A percentile compares a stretch with the other conserved stretches of the same genome.
phyloP scores from a whole-genome alignment of 2,888 invertebrate genomes.

The Acheta domesticus region DNA sequence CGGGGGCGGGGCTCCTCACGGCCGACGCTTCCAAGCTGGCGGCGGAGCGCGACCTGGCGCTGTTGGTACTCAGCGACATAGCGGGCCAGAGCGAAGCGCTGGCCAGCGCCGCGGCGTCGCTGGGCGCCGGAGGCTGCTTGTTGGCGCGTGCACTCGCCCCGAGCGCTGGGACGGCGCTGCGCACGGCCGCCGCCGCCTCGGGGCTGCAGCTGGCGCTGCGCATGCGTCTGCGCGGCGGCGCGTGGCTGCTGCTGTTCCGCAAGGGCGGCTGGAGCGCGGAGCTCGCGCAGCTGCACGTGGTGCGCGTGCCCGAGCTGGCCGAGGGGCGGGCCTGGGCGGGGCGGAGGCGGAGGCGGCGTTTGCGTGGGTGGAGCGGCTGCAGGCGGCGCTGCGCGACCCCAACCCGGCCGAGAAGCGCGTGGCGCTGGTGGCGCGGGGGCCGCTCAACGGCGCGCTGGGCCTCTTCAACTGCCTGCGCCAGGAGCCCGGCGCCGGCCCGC shows the following conservation, averaged over 20 bases:
- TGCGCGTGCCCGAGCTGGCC: too few relatives aligned
- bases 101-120: slow-evolving; percentile 46
- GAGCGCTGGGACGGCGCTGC: background rate
- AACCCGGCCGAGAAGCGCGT: slow-evolving; percentile 62
- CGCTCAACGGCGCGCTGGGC: too few relatives aligned
- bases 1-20: background rate
- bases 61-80: background rate
- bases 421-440: too few relatives aligned
- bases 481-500: too few relatives aligned
- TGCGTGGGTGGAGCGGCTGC: too few relatives aligned
- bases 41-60: background rate
- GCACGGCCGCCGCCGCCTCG: background rate
- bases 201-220: background rate
- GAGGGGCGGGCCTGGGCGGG: too few relatives aligned
- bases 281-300: too few relatives aligned
- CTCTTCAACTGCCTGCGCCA: too few relatives aligned
- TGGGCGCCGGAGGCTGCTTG: slow-evolving; percentile 44
- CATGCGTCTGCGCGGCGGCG: too few relatives aligned
- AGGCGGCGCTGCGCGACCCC: background rate
- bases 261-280: too few relatives aligned
- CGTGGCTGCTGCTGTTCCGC: too few relatives aligned
- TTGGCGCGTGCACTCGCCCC: slow-evolving; percentile 42
- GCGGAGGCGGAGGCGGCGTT: too few relatives aligned
- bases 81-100: slow-evolving; percentile 54
- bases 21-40: background rate